phyloP scores from a whole-genome alignment of 2,113 vertebrate genomes.

The Cyprichromis sp. region DNA sequence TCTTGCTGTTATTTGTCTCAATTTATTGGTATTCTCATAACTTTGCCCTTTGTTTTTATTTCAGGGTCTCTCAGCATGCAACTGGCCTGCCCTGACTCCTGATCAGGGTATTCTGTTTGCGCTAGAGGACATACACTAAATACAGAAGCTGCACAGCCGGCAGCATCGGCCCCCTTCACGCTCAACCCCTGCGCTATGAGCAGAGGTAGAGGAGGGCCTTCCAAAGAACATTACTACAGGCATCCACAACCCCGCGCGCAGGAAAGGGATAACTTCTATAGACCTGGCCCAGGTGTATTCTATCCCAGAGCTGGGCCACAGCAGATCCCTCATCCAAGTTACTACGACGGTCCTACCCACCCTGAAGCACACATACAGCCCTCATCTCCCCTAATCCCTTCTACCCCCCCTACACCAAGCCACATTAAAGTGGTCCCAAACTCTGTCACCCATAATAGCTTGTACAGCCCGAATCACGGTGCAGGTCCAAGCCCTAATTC shows the following conservation, averaged over 20 bases:
- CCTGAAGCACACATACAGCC: background rate
- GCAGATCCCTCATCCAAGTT: slow-evolving; percentile 5
- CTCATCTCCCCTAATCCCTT: background rate
- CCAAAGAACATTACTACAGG: slow-evolving; percentile 55
- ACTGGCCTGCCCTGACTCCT: background rate
- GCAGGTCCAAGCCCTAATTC: background rate
- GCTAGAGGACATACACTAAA: background rate
- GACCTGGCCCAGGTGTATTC: background rate
- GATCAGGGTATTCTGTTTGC: background rate
- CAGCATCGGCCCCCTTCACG: slow-evolving; percentile 7
- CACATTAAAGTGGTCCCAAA: background rate
- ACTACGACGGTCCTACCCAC: slow-evolving; percentile 1
- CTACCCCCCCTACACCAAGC: slow-evolving; percentile 8
- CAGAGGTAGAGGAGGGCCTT: slow-evolving; percentile 75
- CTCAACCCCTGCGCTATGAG: slow-evolving; percentile 78
- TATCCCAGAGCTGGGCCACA: slow-evolving; percentile 1
- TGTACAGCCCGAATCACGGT: background rate
- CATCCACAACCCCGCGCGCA: slow-evolving; percentile 35
- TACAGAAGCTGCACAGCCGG: slow-evolving; percentile 17
- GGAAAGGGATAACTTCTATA: slow-evolving; percentile 30
- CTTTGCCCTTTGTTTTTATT: slow-evolving; percentile 29
- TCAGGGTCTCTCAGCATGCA: slow-evolving; percentile 26
- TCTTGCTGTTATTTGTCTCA: background rate
- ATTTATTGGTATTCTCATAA: background rate
- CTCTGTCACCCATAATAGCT: background rate